Evolutionary conservation across 2,113 vertebrate species (phyloP).

Genomic region (Strigops habroptila): DNA sequence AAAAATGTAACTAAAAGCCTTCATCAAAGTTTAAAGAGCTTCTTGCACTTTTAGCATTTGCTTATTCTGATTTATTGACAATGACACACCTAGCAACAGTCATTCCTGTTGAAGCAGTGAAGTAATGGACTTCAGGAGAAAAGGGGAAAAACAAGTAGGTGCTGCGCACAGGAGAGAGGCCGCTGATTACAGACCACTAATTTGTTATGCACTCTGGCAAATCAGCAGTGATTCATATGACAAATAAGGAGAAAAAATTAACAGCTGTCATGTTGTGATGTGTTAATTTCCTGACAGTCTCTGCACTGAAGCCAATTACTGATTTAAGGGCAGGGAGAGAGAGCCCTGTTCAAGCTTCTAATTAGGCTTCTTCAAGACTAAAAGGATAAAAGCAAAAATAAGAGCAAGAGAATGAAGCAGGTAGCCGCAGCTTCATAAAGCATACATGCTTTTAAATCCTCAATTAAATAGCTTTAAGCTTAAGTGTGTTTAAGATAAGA

Average conservation of each 20-base stretch:
- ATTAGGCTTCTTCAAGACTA: constrained; percentile 98
- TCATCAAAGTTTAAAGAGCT: constrained; percentile 89
- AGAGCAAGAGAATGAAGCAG: constrained; percentile 81
- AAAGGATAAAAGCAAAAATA: constrained; percentile 97
- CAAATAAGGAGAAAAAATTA: constrained; percentile 95
- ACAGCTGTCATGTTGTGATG: constrained; percentile 99
- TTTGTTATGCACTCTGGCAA: constrained; percentile 96
- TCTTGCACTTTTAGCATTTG: constrained; percentile 81
- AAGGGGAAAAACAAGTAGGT: constrained; percentile 61
- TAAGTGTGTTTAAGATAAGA: constrained; percentile 80
- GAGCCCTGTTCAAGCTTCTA: constrained; percentile 91
- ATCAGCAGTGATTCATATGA: constrained; percentile 95
- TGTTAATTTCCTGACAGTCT: constrained; percentile 99
- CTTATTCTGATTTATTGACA: constrained; percentile 86
- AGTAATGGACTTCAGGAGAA: constrained; percentile 74
- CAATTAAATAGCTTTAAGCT: constrained; percentile 81
- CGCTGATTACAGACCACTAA: constrained; percentile 95
- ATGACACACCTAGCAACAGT: constrained; percentile 80
- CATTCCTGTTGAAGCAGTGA: constrained; percentile 67
- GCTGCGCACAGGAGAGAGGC: constrained; percentile 78
- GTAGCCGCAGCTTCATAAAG: constrained; percentile 76
- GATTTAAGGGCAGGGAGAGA: constrained; percentile 98
- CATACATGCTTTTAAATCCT: constrained; percentile 75
- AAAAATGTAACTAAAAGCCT: constrained; percentile 89
- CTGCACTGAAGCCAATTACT: constrained; percentile 98